Percentiles rank a stretch among this genome's conserved stretches.
These are phyloP conservation scores for Dicrurus megarhynchus DNA, from an alignment of 2,113 vertebrate species.

Conservation along the genomic window DNA sequence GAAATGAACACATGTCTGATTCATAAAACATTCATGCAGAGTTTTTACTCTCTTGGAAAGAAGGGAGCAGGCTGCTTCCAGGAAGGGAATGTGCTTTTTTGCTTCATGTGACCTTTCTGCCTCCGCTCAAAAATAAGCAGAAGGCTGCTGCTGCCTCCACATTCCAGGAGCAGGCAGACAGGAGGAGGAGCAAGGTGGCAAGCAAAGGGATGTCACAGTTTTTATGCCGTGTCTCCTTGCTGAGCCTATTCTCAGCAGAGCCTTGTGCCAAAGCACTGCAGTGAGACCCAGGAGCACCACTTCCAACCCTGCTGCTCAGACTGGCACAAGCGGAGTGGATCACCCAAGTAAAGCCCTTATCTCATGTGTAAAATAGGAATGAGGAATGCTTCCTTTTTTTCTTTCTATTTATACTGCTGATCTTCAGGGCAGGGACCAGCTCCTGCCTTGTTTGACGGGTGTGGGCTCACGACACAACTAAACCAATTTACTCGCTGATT, in stretches of 20 bases:
- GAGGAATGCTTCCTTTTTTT: background rate
- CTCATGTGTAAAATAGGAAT: background rate
- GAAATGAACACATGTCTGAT: conserved; percentile 39
- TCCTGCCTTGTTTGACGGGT: background rate
- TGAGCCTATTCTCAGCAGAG: background rate
- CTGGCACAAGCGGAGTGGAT: background rate
- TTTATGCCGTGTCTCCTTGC: background rate
- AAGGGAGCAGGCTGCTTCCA: conserved; percentile 17
- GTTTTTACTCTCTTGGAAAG: conserved; percentile 33
- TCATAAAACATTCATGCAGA: conserved; percentile 42
- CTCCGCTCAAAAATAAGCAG: background rate
- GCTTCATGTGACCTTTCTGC: conserved; percentile 2
- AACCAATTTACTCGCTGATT: background rate
- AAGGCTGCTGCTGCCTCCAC: background rate
- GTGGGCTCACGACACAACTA: background rate
- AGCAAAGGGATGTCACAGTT: background rate
- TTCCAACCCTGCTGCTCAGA: background rate
- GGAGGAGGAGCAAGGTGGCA: background rate
- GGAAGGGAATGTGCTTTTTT: conserved; percentile 35
- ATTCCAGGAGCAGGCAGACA: background rate
- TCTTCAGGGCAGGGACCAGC: background rate
- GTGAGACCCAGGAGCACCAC: fast-evolving
- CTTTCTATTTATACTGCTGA: background rate
- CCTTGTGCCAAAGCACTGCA: background rate
- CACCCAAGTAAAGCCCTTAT: background rate